Conservation (phyloP, 2,888 invertebrate genomes). For the Phortica magna region DNA sequence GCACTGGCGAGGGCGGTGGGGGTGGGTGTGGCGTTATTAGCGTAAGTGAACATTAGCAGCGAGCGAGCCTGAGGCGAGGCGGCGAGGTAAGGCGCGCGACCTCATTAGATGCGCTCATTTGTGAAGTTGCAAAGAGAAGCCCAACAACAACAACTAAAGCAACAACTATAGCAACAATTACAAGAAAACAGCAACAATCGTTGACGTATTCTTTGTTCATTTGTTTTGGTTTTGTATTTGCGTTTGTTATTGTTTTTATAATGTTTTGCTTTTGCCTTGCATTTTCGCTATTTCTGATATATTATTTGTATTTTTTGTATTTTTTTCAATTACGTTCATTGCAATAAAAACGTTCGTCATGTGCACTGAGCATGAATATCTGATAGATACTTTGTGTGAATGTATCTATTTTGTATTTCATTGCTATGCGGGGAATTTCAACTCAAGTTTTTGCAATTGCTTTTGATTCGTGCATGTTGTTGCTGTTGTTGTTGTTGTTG, state of each 20-base stretch:
- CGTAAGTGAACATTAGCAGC: background rate
- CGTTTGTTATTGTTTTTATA: conserved; percentile 30
- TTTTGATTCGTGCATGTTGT: background rate
- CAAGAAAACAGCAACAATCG: conserved; percentile 5
- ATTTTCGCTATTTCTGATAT: background rate
- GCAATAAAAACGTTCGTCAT: background rate
- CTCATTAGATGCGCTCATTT: conserved; percentile 63
- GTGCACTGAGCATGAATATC: conserved; percentile 26
- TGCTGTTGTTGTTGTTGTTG: conserved; percentile 21
- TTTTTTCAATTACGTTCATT: background rate
- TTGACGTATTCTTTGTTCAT: conserved; percentile 55
- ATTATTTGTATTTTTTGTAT: background rate
- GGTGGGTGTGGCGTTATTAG: background rate
- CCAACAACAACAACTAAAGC: background rate
- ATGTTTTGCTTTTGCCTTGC: conserved; percentile 12
- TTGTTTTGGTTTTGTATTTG: conserved; percentile 61
- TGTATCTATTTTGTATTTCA: conserved; percentile 7
- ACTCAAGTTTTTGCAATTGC: background rate
- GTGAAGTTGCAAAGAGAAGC: conserved; percentile 53
- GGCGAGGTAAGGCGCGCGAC: conserved; percentile 17
- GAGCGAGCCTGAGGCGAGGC: background rate
- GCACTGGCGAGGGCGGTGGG: no score
- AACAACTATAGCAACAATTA: background rate
- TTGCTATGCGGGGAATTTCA: background rate
- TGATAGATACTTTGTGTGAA: conserved; percentile 18